phyloP scores from a whole-genome alignment of 2,113 vertebrate genomes.

The Sciurus niger region DNA sequence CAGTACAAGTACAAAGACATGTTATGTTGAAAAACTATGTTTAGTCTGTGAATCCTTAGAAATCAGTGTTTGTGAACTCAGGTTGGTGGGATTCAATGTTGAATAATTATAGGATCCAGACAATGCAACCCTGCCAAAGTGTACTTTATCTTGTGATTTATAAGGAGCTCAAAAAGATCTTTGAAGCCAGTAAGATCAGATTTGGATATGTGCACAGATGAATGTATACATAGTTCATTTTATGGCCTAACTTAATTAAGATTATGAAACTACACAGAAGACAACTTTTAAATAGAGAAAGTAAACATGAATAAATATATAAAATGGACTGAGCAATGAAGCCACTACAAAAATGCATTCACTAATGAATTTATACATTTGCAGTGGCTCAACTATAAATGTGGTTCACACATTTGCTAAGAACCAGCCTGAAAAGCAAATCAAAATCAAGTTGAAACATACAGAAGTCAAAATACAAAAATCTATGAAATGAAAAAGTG shows the following conservation, averaged over 20 bases:
- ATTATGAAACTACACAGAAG: background rate
- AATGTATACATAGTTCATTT: background rate
- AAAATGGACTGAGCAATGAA: background rate
- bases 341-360: background rate
- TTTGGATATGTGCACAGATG: background rate
- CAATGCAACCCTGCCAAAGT: background rate
- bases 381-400: background rate
- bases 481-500: conserved; percentile 5
- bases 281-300: background rate
- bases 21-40: background rate
- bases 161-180: background rate
- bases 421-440: background rate
- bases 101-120: background rate
- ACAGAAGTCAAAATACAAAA: background rate
- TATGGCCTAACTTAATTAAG: background rate
- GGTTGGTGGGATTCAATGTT: background rate
- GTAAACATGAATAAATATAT: background rate
- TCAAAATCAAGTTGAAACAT: background rate
- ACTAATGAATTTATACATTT: background rate
- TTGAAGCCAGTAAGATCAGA: background rate
- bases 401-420: background rate
- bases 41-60: background rate
- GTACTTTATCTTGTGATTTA: background rate
- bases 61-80: background rate
- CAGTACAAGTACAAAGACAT: background rate